phyloP scores from a whole-genome alignment of 2,113 vertebrate species.

The Gracilinanus agilis region DNA sequence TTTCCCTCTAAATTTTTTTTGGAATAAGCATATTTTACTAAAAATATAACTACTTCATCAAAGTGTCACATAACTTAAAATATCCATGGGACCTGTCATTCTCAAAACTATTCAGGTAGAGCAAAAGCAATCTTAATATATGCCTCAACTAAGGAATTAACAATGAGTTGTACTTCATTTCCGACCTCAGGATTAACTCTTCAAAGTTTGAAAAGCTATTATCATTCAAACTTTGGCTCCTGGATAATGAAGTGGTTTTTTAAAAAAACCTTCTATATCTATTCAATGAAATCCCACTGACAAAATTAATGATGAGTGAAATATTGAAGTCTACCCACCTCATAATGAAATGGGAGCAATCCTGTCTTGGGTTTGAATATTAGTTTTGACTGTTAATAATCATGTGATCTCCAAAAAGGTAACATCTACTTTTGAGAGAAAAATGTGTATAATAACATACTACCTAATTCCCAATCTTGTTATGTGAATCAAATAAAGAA shows the following conservation, averaged over 20 bases:
- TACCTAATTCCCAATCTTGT: neutral
- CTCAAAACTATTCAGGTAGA: neutral
- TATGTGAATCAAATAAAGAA: neutral
- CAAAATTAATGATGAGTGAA: neutral
- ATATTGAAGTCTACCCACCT: neutral
- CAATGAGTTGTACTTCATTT: neutral
- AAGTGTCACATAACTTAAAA: neutral
- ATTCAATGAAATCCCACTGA: neutral
- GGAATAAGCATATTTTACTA: neutral
- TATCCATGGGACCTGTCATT: neutral
- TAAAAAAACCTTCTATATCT: neutral
- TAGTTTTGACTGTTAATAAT: neutral
- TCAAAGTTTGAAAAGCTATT: neutral
- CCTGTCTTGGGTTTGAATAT: neutral
- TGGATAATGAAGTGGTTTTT: neutral
- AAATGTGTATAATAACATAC: neutral
- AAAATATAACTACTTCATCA: slow-evolving; percentile 24
- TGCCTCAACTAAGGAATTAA: neutral
- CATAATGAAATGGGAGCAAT: neutral
- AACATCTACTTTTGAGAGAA: neutral
- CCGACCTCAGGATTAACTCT: neutral
- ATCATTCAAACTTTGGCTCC: neutral
- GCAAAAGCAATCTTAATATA: neutral
- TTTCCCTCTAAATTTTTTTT: neutral
- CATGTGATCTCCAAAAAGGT: neutral